Evolutionary conservation across 2,797 vertebrate species (phyloP), one percentile per base, ranked within the genome.

Genomic region (Trachurus trachurus): DNA sequence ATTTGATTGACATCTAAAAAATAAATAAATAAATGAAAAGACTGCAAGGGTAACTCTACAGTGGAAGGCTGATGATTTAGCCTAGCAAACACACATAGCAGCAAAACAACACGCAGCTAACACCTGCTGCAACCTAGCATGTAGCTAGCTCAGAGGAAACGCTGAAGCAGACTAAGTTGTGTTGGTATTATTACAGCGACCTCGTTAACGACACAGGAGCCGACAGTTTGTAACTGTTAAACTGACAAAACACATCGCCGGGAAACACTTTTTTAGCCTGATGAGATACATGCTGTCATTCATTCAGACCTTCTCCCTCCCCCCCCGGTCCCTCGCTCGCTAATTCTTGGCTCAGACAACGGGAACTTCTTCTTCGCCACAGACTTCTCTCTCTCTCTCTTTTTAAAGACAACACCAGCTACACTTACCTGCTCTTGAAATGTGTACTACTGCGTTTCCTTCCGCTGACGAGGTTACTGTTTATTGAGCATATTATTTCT

Each of bases 391-490:
- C 19, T 45, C 68, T 68, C 26, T 26, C 26, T 26, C 3, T 26
- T 62, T 1, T 47, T 47, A 6, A 16, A 12, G 11, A 58, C 5
- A 73, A 54, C 3, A 72, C 13, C 26, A 7, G 4, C 21, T 58
- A 7, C 1, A 0, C 84, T 87, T 81, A 94, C 92, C 91, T 87
- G 59, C 21, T 73, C 21, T 60, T 19, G 26, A 26, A 7, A 60
- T 10, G 54, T 17, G 19, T 10, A 68, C 19, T 4, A 39, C 1
- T 39, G 61, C 0, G 5, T 58, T 63, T 45, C 29, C n/a, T 76
- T 75, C 10, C 21, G 13, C 31, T 22, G 17, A 3, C 31, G 4
- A 42, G 22, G 1, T 82, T 50, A 73, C 1, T 57, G 39, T 66
- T 61, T 17, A 22, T 10, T 31, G 42, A 66, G 29, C 82, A 88